A percentile compares a stretch with the other conserved stretches of the same genome.
These are phyloP conservation scores for Rattus rattus DNA, from an alignment of 2,113 vertebrate species.

Conservation along the genomic window DNA sequence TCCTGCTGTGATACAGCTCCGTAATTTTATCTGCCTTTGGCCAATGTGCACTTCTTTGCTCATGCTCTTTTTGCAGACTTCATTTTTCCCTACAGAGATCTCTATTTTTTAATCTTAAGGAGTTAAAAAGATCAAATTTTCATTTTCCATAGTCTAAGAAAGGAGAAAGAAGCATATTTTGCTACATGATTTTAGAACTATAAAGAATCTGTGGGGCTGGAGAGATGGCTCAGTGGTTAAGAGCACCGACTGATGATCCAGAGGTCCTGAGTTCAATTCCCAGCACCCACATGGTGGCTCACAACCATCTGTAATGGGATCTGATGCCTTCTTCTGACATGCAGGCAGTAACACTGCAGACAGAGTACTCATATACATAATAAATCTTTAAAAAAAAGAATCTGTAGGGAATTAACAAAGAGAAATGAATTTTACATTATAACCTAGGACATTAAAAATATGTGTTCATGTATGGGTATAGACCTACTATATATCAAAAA, in stretches of 20 bases:
- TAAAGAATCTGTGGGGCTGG: not conserved
- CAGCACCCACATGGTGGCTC: too few relatives aligned
- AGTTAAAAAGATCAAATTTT: not conserved
- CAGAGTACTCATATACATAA: too few relatives aligned
- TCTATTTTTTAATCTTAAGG: not conserved
- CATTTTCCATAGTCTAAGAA: not conserved
- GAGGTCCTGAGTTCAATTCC: too few relatives aligned
- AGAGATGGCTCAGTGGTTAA: too few relatives aligned
- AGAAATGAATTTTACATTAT: slow-evolving; percentile 44
- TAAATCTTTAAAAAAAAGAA: not conserved
- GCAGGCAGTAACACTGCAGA: too few relatives aligned
- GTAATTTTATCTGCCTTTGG: not conserved
- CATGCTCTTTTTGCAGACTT: not conserved
- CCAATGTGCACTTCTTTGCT: not conserved
- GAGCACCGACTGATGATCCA: too few relatives aligned
- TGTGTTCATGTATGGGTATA: not conserved
- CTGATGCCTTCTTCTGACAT: too few relatives aligned
- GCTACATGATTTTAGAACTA: not conserved
- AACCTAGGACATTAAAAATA: not conserved
- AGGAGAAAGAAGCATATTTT: not conserved
- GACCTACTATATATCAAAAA: not conserved
- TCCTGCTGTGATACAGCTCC: not conserved
- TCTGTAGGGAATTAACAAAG: not conserved
- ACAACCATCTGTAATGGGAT: too few relatives aligned
- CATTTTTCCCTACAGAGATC: not conserved